These are phyloP conservation scores for Microtus richardsoni DNA, from an alignment of 2,113 vertebrate genomes.

Conservation along the genomic window DNA sequence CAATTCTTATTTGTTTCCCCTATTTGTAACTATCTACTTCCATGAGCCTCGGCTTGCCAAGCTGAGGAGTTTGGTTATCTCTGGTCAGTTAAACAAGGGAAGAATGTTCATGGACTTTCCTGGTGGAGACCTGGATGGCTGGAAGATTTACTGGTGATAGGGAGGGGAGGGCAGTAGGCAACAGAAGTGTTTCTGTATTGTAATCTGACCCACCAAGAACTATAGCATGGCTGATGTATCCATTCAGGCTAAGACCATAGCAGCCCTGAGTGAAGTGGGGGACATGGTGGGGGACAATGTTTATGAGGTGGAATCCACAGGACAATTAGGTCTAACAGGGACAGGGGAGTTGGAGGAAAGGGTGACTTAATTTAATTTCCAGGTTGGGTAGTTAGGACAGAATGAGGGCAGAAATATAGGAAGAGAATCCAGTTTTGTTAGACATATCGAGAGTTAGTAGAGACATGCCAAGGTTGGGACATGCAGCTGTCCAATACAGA, in stretches of 20 bases:
- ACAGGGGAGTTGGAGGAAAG: background rate
- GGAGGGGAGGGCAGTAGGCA: too few species aligned
- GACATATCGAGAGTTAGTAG: background rate
- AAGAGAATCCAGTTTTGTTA: background rate
- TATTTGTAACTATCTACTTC: background rate
- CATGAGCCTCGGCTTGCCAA: background rate
- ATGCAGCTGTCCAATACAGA: background rate
- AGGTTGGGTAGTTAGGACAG: background rate
- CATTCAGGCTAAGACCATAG: background rate
- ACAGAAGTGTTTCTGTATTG: background rate
- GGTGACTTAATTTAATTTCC: background rate
- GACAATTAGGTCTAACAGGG: background rate
- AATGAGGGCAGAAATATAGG: background rate
- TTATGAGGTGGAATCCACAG: background rate
- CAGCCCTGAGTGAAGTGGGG: background rate
- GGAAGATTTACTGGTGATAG: background rate
- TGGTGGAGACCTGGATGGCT: background rate
- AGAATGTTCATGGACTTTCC: background rate
- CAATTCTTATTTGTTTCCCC: background rate
- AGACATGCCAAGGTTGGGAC: background rate
- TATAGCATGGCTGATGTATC: background rate
- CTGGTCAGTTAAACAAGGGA: background rate
- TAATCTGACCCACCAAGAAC: background rate
- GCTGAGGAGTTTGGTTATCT: background rate
- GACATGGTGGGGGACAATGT: background rate